Evolutionary conservation across 2,113 vertebrate species (phyloP).

Genomic region (Heteronetta atricapilla): DNA sequence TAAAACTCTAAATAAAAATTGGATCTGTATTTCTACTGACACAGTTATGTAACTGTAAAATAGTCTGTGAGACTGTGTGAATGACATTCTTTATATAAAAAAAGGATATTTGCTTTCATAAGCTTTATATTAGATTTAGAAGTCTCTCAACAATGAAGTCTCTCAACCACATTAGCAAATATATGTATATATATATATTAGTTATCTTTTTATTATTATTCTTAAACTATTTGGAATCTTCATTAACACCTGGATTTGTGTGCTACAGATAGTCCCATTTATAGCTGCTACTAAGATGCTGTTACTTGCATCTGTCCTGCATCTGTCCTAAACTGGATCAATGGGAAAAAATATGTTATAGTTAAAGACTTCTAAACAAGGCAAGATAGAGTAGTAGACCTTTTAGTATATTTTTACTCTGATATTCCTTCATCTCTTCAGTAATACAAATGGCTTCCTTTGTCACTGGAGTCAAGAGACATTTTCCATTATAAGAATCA

Average conservation of each 20-base stretch:
- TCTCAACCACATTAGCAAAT: not conserved
- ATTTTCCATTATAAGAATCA: not conserved
- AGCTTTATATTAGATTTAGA: not conserved
- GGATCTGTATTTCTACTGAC: not conserved
- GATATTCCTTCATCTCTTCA: not conserved
- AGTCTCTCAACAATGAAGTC: too few relatives aligned
- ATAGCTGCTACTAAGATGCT: not conserved
- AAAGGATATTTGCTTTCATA: not conserved
- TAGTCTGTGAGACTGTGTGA: not conserved
- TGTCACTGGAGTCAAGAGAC: not conserved
- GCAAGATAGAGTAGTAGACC: not conserved
- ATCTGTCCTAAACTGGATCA: not conserved
- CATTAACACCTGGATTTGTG: not conserved
- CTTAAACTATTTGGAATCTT: not conserved
- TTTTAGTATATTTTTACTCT: accelerated
- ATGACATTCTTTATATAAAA: not conserved
- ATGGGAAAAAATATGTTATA: not conserved
- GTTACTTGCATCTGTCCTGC: not conserved
- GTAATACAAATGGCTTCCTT: not conserved
- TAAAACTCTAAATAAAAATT: not conserved
- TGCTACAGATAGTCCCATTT: not conserved
- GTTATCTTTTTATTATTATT: too few relatives aligned
- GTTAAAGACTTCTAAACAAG: not conserved
- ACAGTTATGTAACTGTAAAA: not conserved
- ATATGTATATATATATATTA: too few relatives aligned